These are phyloP conservation scores for zebrafish (Danio rerio) DNA, from an alignment of 2,113 vertebrate species.

Conservation along the genomic window GRCz12tu NC_133181.1:26344001-26344500, in stretches of 20 bases:
- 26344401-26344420: conserved; percentile 41
- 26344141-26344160: neutral
- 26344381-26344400: neutral
- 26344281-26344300: conserved; percentile 37
- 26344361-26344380: neutral
- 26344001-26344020: too few relatives aligned
- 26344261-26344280: conserved; percentile 15
- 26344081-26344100: neutral
- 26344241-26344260: conserved; percentile 23
- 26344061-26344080: neutral
- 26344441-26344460: neutral
- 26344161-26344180: conserved; percentile 19
- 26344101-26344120: neutral
- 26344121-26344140: neutral
- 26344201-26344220: neutral
- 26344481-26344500: neutral
- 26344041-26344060: neutral
- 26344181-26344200: conserved; percentile 1
- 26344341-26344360: conserved; percentile 10
- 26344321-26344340: conserved; percentile 2
- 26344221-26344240: conserved; percentile 3
- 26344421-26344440: conserved; percentile 25
- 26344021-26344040: too few relatives aligned
- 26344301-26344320: neutral
- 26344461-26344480: neutral